These are phyloP conservation scores for Procapra przewalskii DNA, from an alignment of 2,113 vertebrate species.

Conservation along the genomic window DNA sequence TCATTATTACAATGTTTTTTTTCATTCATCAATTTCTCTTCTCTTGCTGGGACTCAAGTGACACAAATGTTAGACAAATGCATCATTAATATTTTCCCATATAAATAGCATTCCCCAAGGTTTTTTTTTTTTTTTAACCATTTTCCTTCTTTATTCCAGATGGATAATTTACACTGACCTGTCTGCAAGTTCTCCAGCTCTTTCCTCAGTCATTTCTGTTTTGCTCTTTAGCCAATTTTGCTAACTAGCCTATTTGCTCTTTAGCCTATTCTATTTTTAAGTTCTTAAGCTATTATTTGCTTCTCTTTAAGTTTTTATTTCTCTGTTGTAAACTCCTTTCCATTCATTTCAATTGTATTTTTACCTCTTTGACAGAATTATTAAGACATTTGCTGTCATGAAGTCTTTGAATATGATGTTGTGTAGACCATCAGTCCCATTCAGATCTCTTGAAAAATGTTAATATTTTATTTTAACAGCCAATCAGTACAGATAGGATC, in stretches of 20 bases:
- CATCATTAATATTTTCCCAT: background rate
- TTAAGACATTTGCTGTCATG: background rate
- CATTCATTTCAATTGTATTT: background rate
- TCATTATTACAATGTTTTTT: background rate
- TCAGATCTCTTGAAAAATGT: background rate
- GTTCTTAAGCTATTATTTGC: background rate
- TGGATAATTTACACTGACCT: background rate
- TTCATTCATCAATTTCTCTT: background rate
- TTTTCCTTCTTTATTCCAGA: background rate
- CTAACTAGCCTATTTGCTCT: too few relatives aligned
- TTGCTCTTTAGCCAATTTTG: background rate
- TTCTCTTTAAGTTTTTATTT: background rate
- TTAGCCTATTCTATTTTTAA: background rate
- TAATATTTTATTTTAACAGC: background rate
- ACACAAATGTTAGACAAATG: background rate
- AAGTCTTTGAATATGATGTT: background rate
- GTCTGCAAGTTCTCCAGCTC: background rate
- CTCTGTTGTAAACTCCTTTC: background rate
- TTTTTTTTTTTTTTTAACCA: background rate
- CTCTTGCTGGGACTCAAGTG: background rate
- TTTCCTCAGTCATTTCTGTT: background rate
- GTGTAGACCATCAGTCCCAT: background rate
- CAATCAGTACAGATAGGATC: background rate
- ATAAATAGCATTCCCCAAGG: background rate
- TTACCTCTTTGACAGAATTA: background rate